Evolutionary conservation across 2,888 invertebrate species (phyloP), one percentile per base, ranked within the genome.

Genomic region (Mesoligia furuncula): DNA sequence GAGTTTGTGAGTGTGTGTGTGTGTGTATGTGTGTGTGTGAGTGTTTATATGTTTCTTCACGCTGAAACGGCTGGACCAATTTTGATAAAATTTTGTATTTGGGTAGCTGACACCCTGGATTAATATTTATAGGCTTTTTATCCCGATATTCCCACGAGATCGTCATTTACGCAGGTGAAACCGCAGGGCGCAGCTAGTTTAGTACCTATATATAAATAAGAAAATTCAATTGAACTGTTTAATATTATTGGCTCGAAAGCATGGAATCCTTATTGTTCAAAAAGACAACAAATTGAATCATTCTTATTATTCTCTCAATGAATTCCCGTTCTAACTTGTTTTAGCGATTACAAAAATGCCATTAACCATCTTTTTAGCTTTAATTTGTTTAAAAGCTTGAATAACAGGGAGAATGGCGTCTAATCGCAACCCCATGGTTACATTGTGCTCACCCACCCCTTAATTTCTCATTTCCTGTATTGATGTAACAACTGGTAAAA

Each of bases 401-500:
- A 75, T 59, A 75, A 81, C 27, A 70, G 20, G 57, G 15, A 74
- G 31, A 74, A 78, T 67, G 27, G 42, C 48, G 36, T 73, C 61
- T 75, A 79, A 83, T 73, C 39, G 59, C 79, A 77, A 79, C 88
- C 88, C 88, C 82, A 62, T 81, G 71, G 75, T 75, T 31, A 77
- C 80, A 77, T 72, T 74, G 67, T 70, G 59, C 27, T 64, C 79
- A 83, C 82, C 85, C 91, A 91, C 89, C 91, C 90, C 87, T 71
- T 85, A 77, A 74, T 82, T 77, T 68, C 17, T 74, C 78, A 83
- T 86, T 90, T 92, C 92, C 92, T 88, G 90, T 91, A 92, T 92
- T 88, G 92, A 92, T 88, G 85, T 85, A 92, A 92, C 90, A 89
- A 83, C 79, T 75, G 75, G 66, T 76, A 62, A 80, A 74, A 78